A percentile compares a stretch with the other conserved stretches of the same genome.
These are phyloP conservation scores for Dipus sagitta DNA, from an alignment of 2,797 vertebrate genomes.

Conservation along the genomic window DNA sequence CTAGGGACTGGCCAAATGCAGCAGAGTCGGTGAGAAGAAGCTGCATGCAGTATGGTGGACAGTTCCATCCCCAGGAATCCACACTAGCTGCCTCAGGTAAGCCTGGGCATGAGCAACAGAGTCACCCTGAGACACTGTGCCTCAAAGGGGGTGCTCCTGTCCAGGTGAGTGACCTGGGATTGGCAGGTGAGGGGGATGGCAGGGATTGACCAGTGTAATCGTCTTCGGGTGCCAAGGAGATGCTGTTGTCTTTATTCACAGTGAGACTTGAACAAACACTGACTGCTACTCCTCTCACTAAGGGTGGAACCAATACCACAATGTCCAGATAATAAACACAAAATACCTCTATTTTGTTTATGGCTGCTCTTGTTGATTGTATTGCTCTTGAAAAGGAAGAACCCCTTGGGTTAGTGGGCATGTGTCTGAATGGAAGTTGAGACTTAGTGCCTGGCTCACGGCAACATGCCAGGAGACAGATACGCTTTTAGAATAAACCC, in stretches of 20 bases:
- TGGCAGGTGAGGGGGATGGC: neutral
- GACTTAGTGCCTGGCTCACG: neutral
- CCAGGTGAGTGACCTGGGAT: neutral
- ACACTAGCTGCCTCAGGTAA: neutral
- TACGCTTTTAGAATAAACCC: neutral
- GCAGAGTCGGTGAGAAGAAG: neutral
- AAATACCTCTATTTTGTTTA: neutral
- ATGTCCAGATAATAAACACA: neutral
- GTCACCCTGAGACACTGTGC: neutral
- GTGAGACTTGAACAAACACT: neutral
- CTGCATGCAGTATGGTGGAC: neutral
- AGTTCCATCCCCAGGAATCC: neutral
- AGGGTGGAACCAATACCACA: neutral
- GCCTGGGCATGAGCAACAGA: neutral
- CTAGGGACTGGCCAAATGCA: neutral
- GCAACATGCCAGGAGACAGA: neutral
- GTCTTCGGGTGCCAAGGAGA: neutral
- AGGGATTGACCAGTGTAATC: neutral
- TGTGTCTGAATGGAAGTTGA: conserved; percentile 22
- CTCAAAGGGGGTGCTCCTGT: neutral
- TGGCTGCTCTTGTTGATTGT: neutral
- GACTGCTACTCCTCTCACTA: neutral
- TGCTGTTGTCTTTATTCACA: neutral
- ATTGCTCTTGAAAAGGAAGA: neutral
- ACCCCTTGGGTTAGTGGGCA: neutral